Percentiles rank a stretch among this genome's conserved stretches.
Conservation (phyloP, 2,797 vertebrate species). For the Cyclura pinguis region DNA sequence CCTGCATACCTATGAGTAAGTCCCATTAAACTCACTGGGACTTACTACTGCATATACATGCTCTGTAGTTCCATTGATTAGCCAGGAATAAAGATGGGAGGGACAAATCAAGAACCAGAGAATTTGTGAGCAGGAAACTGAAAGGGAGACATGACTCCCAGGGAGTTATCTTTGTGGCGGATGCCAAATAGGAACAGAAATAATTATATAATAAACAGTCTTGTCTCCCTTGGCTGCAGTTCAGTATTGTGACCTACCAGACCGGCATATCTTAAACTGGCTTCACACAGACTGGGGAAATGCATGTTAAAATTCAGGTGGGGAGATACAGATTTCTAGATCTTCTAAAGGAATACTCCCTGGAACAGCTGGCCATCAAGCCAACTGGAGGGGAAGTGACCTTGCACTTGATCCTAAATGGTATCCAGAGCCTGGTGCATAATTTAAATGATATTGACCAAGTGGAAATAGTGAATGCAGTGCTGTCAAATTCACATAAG, state of each 20-base stretch:
- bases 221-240: background rate
- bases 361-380: background rate
- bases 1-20: background rate
- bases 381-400: background rate
- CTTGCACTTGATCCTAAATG: background rate
- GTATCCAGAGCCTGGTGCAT: background rate
- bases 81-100: background rate
- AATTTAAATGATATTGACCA: background rate
- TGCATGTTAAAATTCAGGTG: background rate
- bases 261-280: background rate
- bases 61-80: background rate
- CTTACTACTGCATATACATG: background rate
- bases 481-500: background rate
- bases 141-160: background rate
- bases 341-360: too few species aligned
- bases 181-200: background rate
- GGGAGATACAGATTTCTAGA: background rate
- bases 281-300: background rate
- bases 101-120: background rate
- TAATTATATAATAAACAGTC: background rate
- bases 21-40: background rate
- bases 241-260: background rate
- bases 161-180: background rate
- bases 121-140: background rate
- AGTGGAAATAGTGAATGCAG: background rate